Evolutionary conservation across 37 sponge, comb jelly and placozoan genomes (phyloP).

Genomic region (Chondrilla cf. caribensis): DNA sequence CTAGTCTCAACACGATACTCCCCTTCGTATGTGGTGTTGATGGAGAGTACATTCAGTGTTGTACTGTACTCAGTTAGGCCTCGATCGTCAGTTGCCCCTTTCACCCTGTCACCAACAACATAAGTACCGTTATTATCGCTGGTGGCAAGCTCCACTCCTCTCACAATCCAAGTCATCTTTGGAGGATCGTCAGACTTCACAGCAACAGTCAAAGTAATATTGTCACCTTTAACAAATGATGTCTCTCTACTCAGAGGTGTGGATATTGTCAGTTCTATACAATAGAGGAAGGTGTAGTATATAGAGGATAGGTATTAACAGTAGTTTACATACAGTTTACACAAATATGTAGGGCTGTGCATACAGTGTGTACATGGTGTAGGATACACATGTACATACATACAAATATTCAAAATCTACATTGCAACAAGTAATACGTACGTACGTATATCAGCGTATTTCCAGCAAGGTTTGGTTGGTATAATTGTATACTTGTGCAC

Average conservation of each 20-base stretch:
- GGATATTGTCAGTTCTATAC: too few species aligned
- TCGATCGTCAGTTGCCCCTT: not conserved
- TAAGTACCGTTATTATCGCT: constrained; percentile 27
- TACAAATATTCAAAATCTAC: not conserved
- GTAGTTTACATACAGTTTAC: too few species aligned
- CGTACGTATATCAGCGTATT: too few species aligned
- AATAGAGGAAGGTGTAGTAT: too few species aligned
- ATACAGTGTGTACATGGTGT: too few species aligned
- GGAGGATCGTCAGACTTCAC: constrained; percentile 44
- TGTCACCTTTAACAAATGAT: constrained; percentile 14
- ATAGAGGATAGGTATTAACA: too few species aligned
- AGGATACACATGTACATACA: not conserved
- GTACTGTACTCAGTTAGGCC: constrained; percentile 16
- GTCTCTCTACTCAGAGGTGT: not conserved
- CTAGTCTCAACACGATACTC: constrained; percentile 6
- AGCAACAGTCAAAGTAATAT: not conserved
- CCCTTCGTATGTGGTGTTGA: constrained; percentile 4
- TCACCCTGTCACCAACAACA: not conserved
- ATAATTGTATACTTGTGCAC: too few species aligned
- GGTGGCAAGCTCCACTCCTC: not conserved
- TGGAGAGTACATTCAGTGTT: not conserved
- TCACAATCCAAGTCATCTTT: not conserved
- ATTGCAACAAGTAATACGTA: too few species aligned
- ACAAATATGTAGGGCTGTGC: too few species aligned
- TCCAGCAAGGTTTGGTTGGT: too few species aligned